Percentiles rank a stretch among this genome's conserved stretches.
Evolutionary conservation across 2,888 invertebrate genomes (phyloP).

Genomic region (Drosophila leonis): DNA sequence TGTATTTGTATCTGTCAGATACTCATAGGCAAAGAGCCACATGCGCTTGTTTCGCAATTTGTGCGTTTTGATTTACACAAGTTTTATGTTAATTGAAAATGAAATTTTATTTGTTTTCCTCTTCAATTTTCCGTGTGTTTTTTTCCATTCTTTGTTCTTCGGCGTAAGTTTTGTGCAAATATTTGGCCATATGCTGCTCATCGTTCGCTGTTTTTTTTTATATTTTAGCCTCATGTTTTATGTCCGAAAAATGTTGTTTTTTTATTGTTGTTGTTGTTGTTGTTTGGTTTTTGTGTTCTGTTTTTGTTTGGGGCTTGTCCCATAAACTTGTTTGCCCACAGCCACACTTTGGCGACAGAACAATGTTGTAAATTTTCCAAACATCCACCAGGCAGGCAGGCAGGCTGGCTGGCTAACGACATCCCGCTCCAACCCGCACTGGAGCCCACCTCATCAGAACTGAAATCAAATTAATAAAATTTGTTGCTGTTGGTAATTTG

Average conservation of each 20-base stretch:
- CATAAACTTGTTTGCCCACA: constrained; percentile 51
- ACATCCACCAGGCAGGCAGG: constrained; percentile 23
- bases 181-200: constrained; percentile 47
- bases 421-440: background rate
- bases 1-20: constrained; percentile 34
- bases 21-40: constrained; percentile 21
- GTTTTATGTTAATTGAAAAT: constrained; percentile 66
- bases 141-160: constrained; percentile 7
- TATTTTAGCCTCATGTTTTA: constrained; percentile 5
- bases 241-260: constrained; percentile 1
- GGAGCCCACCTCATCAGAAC: constrained; percentile 20
- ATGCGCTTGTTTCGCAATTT: constrained; percentile 36
- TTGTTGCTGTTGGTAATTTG: constrained; percentile 47
- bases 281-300: constrained; percentile 3
- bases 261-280: background rate
- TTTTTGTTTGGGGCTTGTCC: constrained; percentile 26
- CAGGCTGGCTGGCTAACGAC: no score
- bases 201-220: background rate
- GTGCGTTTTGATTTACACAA: constrained; percentile 49
- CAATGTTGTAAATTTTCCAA: constrained; percentile 39
- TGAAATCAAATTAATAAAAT: constrained; percentile 49
- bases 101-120: constrained; percentile 33
- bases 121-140: constrained; percentile 4
- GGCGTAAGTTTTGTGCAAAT: constrained; percentile 53
- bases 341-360: constrained; percentile 36